Conservation (phyloP, 2,797 vertebrate species). For the Podarcis siculus region DNA sequence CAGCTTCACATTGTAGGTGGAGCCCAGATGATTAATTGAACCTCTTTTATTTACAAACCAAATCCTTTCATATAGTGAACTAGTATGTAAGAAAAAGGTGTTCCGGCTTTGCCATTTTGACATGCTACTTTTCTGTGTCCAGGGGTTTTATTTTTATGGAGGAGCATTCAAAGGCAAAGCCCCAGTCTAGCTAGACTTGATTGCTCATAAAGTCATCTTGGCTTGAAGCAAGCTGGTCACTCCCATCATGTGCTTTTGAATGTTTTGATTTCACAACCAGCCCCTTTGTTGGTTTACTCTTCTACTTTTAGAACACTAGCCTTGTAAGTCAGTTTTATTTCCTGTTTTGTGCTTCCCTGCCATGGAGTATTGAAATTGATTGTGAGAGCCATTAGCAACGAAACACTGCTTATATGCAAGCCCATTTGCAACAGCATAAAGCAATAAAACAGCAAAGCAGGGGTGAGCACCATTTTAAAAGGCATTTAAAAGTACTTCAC, state of each 20-base stretch:
- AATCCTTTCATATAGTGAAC: no score
- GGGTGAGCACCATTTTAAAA: not conserved
- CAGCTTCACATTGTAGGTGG: no score
- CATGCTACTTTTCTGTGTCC: not conserved
- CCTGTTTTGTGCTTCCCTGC: not conserved
- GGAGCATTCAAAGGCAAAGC: not conserved
- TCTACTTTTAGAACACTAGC: constrained; percentile 8
- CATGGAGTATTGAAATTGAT: not conserved
- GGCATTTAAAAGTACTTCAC: not conserved
- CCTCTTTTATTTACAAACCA: no score
- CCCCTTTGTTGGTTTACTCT: not conserved
- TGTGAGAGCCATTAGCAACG: not conserved
- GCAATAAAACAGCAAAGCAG: not conserved
- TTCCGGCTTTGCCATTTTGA: not conserved
- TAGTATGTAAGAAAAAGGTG: no score
- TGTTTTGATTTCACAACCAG: not conserved
- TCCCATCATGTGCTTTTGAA: not conserved
- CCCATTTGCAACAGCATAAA: not conserved
- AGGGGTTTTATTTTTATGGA: not conserved
- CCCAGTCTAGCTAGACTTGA: not conserved
- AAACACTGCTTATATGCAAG: not conserved
- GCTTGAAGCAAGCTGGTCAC: not conserved
- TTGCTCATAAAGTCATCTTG: not conserved
- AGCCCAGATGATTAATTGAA: no score
- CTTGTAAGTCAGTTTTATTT: not conserved